phyloP scores from a whole-genome alignment of 2,797 vertebrate species.

The Triplophysa bombifrons region DNA sequence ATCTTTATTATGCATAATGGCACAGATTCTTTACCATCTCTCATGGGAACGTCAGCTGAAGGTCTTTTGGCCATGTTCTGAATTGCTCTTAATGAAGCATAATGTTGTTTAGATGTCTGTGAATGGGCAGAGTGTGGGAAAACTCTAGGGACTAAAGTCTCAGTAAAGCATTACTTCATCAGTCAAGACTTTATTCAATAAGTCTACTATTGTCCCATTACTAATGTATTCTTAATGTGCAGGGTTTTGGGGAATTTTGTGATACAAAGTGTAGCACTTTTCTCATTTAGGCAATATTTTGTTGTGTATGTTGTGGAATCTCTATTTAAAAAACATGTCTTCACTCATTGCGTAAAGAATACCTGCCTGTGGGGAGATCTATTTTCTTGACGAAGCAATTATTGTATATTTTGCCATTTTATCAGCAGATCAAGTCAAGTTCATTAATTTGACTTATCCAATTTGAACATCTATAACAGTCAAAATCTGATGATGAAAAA shows the following conservation, averaged over 20 bases:
- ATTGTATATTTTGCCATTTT: not conserved
- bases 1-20: not conserved
- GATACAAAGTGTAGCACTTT: not conserved
- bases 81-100: conserved; percentile 19
- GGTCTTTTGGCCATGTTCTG: conserved; percentile 18
- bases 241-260: not conserved
- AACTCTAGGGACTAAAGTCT: conserved; percentile 3
- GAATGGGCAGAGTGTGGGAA: conserved; percentile 26
- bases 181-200: not conserved
- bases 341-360: not conserved
- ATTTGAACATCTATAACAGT: not conserved
- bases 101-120: conserved; percentile 15
- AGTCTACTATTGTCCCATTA: not conserved
- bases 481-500: not conserved
- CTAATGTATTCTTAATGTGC: not conserved
- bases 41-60: not conserved
- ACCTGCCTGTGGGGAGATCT: not conserved
- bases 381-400: not conserved
- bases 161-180: not conserved
- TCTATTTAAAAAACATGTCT: not conserved
- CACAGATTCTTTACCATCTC: conserved; percentile 1
- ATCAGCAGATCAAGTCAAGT: not conserved
- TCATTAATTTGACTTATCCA: not conserved
- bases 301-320: not conserved
- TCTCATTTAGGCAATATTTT: not conserved